Conservation (phyloP, 37 sponge, comb jelly and placozoan genomes). For the Ephydatia muelleri region DNA sequence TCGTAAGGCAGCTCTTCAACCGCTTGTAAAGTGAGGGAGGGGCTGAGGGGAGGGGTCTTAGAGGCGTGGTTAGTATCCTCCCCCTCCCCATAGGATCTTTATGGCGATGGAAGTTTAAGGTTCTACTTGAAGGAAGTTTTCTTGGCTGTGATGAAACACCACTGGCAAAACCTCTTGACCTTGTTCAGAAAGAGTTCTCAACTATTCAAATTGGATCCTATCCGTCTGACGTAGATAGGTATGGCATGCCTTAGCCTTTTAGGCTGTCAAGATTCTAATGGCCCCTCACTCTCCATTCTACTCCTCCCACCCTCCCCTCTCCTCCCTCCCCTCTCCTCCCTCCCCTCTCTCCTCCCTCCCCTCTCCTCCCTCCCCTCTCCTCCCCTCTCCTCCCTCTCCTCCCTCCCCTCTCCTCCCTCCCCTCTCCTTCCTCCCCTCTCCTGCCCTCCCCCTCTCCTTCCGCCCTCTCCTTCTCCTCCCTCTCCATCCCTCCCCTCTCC, state of each 20-base stretch:
- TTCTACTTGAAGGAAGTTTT: slow-evolving; percentile 66
- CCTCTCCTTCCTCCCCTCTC: too few species aligned
- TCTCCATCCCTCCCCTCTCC: background rate
- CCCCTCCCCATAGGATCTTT: slow-evolving; percentile 33
- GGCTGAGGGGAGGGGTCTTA: background rate
- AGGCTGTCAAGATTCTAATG: too few species aligned
- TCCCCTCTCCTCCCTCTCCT: too few species aligned
- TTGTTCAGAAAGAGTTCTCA: slow-evolving; percentile 41
- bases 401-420: too few species aligned
- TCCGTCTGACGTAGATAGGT: slow-evolving; percentile 27
- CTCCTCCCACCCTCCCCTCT: too few species aligned
- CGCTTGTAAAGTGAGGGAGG: slow-evolving; percentile 22
- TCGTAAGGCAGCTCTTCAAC: slow-evolving; percentile 40
- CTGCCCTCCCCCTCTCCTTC: too few species aligned
- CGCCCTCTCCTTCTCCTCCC: background rate
- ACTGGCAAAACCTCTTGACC: slow-evolving; percentile 42
- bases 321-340: too few species aligned
- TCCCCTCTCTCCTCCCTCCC: too few species aligned
- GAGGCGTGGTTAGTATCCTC: background rate
- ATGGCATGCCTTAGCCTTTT: too few species aligned
- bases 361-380: too few species aligned
- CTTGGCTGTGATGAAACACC: slow-evolving; percentile 57
- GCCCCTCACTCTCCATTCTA: too few species aligned
- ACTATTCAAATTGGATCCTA: slow-evolving; percentile 82
- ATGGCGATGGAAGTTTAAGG: background rate